These are phyloP conservation scores for Lycaon pictus DNA, from an alignment of 2,113 vertebrate species.

Conservation along the genomic window DNA sequence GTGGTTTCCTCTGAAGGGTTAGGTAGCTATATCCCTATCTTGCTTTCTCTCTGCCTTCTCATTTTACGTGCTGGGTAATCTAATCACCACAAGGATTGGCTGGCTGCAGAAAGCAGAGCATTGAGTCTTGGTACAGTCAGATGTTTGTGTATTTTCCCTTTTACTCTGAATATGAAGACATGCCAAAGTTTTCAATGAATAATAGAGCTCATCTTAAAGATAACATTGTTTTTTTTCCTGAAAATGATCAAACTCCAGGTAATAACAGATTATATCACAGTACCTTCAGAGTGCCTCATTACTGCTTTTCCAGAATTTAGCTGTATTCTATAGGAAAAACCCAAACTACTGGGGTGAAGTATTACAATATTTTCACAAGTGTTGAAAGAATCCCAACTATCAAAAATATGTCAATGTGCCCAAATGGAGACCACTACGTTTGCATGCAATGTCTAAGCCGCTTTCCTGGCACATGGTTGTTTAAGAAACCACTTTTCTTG, in stretches of 20 bases:
- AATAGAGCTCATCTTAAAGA: not conserved
- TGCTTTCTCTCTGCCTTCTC: not conserved
- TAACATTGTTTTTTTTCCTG: not conserved
- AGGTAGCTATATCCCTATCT: not conserved
- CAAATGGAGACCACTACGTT: not conserved
- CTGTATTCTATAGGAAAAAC: not conserved
- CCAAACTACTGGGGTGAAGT: not conserved
- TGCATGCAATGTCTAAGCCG: not conserved
- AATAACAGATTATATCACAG: slow-evolving; percentile 40
- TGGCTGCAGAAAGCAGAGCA: not conserved
- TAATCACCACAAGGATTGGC: not conserved
- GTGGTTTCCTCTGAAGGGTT: not conserved
- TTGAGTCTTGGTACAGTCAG: not conserved
- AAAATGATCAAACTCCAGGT: not conserved
- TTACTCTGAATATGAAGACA: not conserved
- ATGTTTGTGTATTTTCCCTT: not conserved
- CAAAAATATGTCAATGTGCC: slow-evolving; percentile 15
- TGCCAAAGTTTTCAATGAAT: not conserved
- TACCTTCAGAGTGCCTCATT: not conserved
- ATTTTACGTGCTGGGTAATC: not conserved
- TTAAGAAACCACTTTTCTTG: slow-evolving; percentile 49
- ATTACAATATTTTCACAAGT: not conserved
- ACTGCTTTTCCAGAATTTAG: not conserved
- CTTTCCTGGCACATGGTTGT: slow-evolving; percentile 14
- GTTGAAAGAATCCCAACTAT: slow-evolving; percentile 2